Evolutionary conservation across 2,888 invertebrate genomes (phyloP), one percentile per base, ranked within the genome.

Genomic region (Rhimphoctona megacephalus): DNA sequence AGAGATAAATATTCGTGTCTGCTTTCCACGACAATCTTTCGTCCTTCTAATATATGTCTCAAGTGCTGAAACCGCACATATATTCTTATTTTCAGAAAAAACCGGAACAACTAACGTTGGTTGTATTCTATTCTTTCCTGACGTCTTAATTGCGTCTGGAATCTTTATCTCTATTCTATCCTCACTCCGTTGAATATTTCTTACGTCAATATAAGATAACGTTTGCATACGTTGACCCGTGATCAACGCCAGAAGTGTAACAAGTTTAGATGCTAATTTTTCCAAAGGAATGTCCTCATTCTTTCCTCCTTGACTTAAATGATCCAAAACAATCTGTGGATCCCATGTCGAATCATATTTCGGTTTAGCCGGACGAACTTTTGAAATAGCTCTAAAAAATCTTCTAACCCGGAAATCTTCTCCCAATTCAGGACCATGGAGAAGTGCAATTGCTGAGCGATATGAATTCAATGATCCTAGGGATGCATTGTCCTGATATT

Each of bases 261-360:
- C 43, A 14, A 30, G 22, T 30, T 64, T 76, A 8, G 6, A 11
- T 43, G 33, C 43, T 19, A 64, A 39, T 7, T 17, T 39, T 22
- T 43, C 43, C 14, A 74, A 46, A 14, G 25, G 8, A 14, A 69
- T 9, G 14, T 69, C 22, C 43, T 46, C 69, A 46, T 46, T 70
- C 17, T 70, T 52, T 49, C 46, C 70, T 25, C 22, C 46, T 7
- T 33, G 19, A 3, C 11, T 66, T 5, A 49, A 8, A 33, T 49
- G n/a, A 36, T 77, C 33, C 22, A 64, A 25, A 19, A 77, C 77
- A 11, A 64, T 30, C 8, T 49, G 25, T n/a, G 66, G 49, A 33
- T 66, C 77, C 77, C 66, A 77, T 25, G 30, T 66, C n/a, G 25
- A 64, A 5, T 77, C 77, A 19, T 77, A 77, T 64, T 19, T 77